Percentiles rank a stretch among this genome's conserved stretches.
Evolutionary conservation across 2,113 vertebrate species (phyloP).

Genomic region (Eclectus roratus): DNA sequence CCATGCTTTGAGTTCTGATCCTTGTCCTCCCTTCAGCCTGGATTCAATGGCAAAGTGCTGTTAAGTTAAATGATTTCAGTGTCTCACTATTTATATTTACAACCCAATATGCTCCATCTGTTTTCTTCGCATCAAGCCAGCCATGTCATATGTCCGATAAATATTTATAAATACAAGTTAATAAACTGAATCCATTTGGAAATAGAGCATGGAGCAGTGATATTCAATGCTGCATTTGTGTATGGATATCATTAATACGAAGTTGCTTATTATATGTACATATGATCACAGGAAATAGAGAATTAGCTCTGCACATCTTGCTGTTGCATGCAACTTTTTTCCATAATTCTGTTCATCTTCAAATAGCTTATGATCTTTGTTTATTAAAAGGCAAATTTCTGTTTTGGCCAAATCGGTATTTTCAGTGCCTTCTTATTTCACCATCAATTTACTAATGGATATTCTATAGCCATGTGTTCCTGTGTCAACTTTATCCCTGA

Average conservation of each 20-base stretch:
- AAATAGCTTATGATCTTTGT: background rate
- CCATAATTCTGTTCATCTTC: background rate
- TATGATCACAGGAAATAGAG: background rate
- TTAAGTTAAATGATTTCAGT: background rate
- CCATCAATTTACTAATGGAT: background rate
- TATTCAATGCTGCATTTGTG: background rate
- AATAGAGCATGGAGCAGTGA: background rate
- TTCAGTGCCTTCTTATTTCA: background rate
- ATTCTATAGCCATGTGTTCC: background rate
- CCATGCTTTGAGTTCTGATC: background rate
- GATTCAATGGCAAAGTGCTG: background rate
- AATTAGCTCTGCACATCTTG: background rate
- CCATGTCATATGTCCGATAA: background rate
- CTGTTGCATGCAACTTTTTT: background rate
- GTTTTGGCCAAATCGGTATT: background rate
- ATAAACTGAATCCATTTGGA: conserved; percentile 4
- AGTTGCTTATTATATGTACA: background rate
- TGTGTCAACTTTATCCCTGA: background rate
- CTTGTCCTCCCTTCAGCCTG: background rate
- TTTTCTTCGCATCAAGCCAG: conserved; percentile 23
- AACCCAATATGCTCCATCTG: background rate
- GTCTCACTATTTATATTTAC: background rate
- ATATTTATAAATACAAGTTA: conserved; percentile 27
- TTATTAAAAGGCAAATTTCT: background rate
- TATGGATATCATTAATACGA: background rate